These are phyloP conservation scores for Eumeta japonica DNA, from an alignment of 1,140 invertebrate genomes.

Conservation along the genomic window DNA sequence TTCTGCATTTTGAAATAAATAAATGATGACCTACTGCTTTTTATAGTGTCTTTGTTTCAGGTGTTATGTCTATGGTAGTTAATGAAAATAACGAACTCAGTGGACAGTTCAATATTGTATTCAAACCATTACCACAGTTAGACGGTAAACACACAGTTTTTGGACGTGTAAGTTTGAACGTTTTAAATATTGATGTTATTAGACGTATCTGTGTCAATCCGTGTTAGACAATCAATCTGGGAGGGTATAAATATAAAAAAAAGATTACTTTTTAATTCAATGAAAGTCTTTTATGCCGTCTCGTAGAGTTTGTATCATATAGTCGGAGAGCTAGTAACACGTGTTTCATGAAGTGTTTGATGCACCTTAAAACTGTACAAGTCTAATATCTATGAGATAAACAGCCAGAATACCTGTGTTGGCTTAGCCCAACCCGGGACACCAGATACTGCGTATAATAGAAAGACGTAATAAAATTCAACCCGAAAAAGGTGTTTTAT, in stretches of 20 bases:
- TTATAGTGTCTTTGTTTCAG: conserved; percentile 14
- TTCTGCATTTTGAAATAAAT: no score
- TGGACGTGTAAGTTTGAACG: conserved; percentile 36
- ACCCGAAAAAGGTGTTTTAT: no score
- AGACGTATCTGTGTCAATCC: not conserved
- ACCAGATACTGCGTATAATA: no score
- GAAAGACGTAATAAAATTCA: no score
- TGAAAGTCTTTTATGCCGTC: not conserved
- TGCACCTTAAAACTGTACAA: no score
- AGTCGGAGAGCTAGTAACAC: not conserved
- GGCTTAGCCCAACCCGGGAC: no score
- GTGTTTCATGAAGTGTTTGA: no score
- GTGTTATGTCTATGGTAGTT: conserved; percentile 47
- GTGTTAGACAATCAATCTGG: no score
- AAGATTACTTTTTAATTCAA: not conserved
- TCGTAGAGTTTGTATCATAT: not conserved
- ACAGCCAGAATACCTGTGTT: no score
- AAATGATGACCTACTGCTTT: not conserved
- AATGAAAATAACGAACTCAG: conserved; percentile 32
- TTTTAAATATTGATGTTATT: conserved; percentile 1
- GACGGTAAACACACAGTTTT: conserved; percentile 49
- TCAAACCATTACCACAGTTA: conserved; percentile 47
- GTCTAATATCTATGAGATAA: no score
- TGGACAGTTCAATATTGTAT: conserved; percentile 51
- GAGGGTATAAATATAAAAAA: not conserved